Percentiles rank a stretch among this genome's conserved stretches.
Conservation (phyloP, 1,140 invertebrate species). For the Zelostemma sp. region DNA sequence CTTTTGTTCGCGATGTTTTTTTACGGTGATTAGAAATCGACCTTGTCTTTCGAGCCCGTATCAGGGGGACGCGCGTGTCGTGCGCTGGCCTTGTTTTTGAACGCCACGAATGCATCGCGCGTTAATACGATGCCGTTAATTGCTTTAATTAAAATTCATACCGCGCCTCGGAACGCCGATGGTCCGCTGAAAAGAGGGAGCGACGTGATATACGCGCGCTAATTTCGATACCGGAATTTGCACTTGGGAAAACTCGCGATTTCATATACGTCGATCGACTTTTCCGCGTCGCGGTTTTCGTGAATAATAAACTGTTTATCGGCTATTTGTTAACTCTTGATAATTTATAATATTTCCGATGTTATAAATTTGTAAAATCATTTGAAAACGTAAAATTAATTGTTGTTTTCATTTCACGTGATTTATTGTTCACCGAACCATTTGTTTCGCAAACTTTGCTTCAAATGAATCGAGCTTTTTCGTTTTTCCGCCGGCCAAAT, state of each 20-base stretch:
- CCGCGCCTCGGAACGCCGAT: slow-evolving; percentile 47
- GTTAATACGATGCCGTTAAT: slow-evolving; percentile 61
- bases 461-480: background rate
- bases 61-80: slow-evolving; percentile 31
- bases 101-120: slow-evolving; percentile 54
- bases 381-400: background rate
- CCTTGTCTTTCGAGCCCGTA: slow-evolving; percentile 30
- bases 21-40: slow-evolving; percentile 19
- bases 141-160: slow-evolving; percentile 67
- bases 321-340: background rate
- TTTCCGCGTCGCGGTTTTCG: slow-evolving; percentile 25
- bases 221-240: slow-evolving; percentile 39
- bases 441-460: too few species aligned
- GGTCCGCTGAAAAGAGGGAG: slow-evolving; percentile 37
- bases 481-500: too few species aligned
- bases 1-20: slow-evolving; percentile 10
- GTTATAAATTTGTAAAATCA: too few species aligned
- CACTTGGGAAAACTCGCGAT: slow-evolving; percentile 22
- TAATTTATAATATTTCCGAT: too few species aligned
- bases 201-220: slow-evolving; percentile 41
- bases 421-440: too few species aligned
- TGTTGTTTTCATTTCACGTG: background rate
- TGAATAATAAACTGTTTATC: too few species aligned
- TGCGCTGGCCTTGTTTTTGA: slow-evolving; percentile 54
- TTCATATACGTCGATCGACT: slow-evolving; percentile 14